Evolutionary conservation across 2,113 vertebrate genomes (phyloP).

Genomic region (Meleagris gallopavo): DNA sequence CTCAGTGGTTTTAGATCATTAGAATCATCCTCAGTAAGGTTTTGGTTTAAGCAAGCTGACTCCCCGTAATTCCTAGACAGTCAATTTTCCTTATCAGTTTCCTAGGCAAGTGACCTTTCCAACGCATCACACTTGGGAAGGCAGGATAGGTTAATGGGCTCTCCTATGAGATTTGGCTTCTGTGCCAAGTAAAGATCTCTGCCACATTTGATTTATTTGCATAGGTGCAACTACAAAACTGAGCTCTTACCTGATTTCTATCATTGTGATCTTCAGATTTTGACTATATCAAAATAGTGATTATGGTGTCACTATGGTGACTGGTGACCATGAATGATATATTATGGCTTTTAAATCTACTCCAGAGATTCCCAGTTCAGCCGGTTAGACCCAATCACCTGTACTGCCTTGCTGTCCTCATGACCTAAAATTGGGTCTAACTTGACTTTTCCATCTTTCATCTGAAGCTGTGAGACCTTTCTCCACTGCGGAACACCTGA

Average conservation of each 20-base stretch:
- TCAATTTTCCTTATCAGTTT: background rate
- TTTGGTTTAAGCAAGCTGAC: background rate
- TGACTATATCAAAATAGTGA: background rate
- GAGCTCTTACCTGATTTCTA: background rate
- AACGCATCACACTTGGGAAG: background rate
- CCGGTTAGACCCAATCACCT: background rate
- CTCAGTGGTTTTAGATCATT: fast-evolving
- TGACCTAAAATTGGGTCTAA: background rate
- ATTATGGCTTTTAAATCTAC: background rate
- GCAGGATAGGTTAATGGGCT: background rate
- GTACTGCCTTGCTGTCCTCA: background rate
- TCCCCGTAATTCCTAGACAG: background rate
- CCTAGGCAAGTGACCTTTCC: background rate
- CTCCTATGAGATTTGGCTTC: background rate
- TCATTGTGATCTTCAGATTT: background rate
- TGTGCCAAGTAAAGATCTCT: background rate
- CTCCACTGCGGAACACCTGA: background rate
- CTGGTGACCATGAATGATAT: background rate
- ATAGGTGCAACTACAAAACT: background rate
- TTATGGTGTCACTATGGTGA: background rate
- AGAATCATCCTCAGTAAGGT: background rate
- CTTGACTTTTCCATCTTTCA: background rate
- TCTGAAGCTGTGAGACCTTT: background rate
- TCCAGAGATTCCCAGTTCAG: background rate
- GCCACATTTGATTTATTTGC: background rate